These are phyloP conservation scores for Capricornis sumatraensis DNA, from an alignment of 2,113 vertebrate species.

Conservation along the genomic window DNA sequence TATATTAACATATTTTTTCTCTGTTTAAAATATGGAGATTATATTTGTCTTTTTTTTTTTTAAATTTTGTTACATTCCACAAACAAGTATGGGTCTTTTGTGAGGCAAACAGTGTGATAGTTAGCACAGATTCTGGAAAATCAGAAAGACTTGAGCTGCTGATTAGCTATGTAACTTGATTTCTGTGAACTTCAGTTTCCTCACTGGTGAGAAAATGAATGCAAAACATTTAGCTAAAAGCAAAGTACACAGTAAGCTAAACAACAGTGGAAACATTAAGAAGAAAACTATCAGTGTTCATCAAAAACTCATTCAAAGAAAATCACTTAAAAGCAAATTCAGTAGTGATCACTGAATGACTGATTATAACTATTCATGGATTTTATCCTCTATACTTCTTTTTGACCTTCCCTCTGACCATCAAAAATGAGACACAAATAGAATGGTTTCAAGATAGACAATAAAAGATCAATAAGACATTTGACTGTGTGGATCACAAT, in stretches of 20 bases:
- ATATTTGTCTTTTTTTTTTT: background rate
- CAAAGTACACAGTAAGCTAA: background rate
- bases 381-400: background rate
- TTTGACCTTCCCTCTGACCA: background rate
- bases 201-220: background rate
- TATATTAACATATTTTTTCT: background rate
- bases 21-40: background rate
- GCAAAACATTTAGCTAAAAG: constrained; percentile 37
- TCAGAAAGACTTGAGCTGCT: background rate
- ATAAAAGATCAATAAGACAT: background rate
- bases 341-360: background rate
- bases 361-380: background rate
- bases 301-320: background rate
- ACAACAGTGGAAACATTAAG: background rate
- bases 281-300: background rate
- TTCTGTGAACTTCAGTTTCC: background rate
- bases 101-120: background rate
- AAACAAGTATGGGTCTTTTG: background rate
- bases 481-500: too few relatives aligned
- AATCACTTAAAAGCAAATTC: constrained; percentile 19
- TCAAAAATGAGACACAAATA: background rate
- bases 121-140: background rate
- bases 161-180: background rate
- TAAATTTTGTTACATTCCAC: background rate
- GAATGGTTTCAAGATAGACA: constrained; percentile 14